Base-by-base conservation (phyloP, 2,888 invertebrate species). In the Troilus luridus region DNA sequence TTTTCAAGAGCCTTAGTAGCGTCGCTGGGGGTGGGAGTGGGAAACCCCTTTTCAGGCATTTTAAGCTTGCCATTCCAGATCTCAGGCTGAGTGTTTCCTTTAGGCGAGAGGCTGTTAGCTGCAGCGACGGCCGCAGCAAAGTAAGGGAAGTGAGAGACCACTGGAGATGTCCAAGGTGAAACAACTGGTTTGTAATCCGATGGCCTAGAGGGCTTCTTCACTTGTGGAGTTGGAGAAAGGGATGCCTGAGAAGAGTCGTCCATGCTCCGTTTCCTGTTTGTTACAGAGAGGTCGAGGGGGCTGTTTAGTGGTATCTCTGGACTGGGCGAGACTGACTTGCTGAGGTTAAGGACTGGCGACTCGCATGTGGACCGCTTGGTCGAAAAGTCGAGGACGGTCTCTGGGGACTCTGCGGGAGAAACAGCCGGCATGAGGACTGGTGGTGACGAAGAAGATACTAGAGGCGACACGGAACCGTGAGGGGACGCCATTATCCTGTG, bases 1-100 rank as follows among this genome's bases (percentile, higher is more conserved):
- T 98, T 98, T 94, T 98, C 98, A 91, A 98, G 94, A 12, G 98
- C 98, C 94, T 98, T 98, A 21, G 97, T 97, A 0, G 98, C 97
- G 93, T 98, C 98, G 93, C 96, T 97, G 0, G 97, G 97, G 19
- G 93, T 93, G n/a, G 93, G 92, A 54, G 92, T 91, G 64, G 92
- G 93, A 41, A 93, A 91, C n/a, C 92, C 88, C 58, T 93, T 93
- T 21, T 93, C 96, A 0, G 96, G 96, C 92, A 96, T 95, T 94
- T 97, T 97, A 93, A 96, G 94, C 94, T 97, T 97, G 92, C 98
- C 98, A 94, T 96, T 98, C 98, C 97, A 97, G 24, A 95, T 93
- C 11, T 94, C 92, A 72, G 92, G 92, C 91, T 93, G 93, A 88
- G 92, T 91, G 77, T 95, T 95, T 59, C 96, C 96, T 93, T 97